Conservation (phyloP, 1,140 invertebrate genomes). For the Diorhabda elongata region DNA sequence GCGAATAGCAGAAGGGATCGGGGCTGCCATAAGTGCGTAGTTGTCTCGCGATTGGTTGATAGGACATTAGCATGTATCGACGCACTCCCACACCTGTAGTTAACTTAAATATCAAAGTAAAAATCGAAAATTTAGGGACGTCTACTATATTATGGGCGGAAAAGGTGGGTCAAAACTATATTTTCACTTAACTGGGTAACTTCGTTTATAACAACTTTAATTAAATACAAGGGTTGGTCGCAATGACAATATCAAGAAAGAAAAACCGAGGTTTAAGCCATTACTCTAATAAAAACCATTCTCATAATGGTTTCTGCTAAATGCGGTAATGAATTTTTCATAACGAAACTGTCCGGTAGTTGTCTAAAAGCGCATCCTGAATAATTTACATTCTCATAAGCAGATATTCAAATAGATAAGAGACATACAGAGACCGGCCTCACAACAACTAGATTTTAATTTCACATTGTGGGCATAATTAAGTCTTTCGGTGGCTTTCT, state of each 20-base stretch:
- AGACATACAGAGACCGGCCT: not conserved
- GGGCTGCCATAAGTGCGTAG: not conserved
- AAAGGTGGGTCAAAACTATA: not conserved
- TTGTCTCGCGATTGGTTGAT: not conserved
- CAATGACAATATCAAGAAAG: too few species aligned
- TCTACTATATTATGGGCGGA: not conserved
- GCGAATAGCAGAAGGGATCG: not conserved
- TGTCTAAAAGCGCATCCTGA: not conserved
- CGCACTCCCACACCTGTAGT: not conserved
- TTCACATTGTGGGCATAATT: not conserved
- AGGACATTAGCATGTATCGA: not conserved
- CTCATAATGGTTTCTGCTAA: too few species aligned
- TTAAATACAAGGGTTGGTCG: too few species aligned
- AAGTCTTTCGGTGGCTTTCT: not conserved
- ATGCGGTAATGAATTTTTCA: not conserved
- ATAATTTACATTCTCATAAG: not conserved
- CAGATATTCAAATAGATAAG: conserved; percentile 1
- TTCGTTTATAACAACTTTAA: too few species aligned
- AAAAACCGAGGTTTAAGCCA: too few species aligned
- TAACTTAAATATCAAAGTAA: not conserved
- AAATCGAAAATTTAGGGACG: too few species aligned
- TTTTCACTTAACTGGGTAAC: too few species aligned
- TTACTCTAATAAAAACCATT: too few species aligned
- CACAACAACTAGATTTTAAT: not conserved
- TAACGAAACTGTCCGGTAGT: not conserved